phyloP scores from a whole-genome alignment of 2,797 vertebrate genomes.

The Acanthis flammea region DNA sequence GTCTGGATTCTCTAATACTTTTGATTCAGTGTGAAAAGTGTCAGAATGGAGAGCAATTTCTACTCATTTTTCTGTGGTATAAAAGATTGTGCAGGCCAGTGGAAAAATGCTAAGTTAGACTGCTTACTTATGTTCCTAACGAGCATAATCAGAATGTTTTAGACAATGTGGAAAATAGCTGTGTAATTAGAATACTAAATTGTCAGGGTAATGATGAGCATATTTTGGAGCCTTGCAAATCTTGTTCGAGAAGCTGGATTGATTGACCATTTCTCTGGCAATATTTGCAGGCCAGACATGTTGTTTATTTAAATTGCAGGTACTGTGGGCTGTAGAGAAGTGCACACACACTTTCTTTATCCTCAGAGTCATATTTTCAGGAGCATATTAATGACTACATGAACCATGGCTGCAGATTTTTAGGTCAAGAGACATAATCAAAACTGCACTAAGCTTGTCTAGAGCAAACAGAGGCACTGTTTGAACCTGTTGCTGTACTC shows the following conservation, averaged over 20 bases:
- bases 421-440: not conserved
- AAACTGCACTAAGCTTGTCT: not conserved
- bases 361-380: not conserved
- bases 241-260: not conserved
- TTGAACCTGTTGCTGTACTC: not conserved
- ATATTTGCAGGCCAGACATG: not conserved
- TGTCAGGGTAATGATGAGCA: not conserved
- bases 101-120: conserved; percentile 17
- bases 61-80: not conserved
- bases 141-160: not conserved
- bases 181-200: not conserved
- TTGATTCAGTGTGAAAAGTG: not conserved
- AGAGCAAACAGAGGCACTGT: not conserved
- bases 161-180: conserved; percentile 34
- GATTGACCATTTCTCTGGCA: not conserved
- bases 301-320: not conserved
- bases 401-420: not conserved
- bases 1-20: not conserved
- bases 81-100: conserved; percentile 8
- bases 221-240: not conserved
- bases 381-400: not conserved
- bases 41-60: not conserved
- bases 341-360: not conserved
- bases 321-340: not conserved
- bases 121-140: not conserved